phyloP scores from a whole-genome alignment of 2,113 vertebrate species.

The Oenanthe melanoleuca region DNA sequence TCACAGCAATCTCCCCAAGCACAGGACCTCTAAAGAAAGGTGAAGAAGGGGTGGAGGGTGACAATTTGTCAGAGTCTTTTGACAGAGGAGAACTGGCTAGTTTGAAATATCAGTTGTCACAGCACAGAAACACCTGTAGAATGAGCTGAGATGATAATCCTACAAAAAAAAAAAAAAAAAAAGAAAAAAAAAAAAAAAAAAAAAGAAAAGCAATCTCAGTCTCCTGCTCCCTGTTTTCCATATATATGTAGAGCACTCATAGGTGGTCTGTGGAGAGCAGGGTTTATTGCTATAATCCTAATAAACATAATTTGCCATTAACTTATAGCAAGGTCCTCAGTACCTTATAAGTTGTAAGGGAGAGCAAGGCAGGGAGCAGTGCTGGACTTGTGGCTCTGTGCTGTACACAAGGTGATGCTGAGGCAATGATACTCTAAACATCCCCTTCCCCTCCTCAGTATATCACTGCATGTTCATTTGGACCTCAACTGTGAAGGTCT shows the following conservation, averaged over 20 bases:
- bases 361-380: not conserved
- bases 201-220: not conserved
- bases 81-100: not conserved
- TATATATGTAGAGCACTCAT: fast-evolving
- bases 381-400: not conserved
- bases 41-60: not conserved
- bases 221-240: not conserved
- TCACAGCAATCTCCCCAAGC: not conserved
- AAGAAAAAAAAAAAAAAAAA: not conserved
- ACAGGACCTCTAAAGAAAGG: not conserved
- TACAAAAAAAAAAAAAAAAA: not conserved
- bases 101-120: not conserved
- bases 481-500: not conserved
- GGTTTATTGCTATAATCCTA: not conserved
- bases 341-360: not conserved
- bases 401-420: not conserved
- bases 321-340: not conserved
- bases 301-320: not conserved
- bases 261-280: not conserved
- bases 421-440: not conserved
- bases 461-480: not conserved
- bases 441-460: not conserved
- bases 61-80: not conserved
- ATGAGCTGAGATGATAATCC: not conserved
- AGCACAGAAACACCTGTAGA: not conserved